Conservation (phyloP, 2,113 vertebrate species). For the Pelecanoides urinatrix region DNA sequence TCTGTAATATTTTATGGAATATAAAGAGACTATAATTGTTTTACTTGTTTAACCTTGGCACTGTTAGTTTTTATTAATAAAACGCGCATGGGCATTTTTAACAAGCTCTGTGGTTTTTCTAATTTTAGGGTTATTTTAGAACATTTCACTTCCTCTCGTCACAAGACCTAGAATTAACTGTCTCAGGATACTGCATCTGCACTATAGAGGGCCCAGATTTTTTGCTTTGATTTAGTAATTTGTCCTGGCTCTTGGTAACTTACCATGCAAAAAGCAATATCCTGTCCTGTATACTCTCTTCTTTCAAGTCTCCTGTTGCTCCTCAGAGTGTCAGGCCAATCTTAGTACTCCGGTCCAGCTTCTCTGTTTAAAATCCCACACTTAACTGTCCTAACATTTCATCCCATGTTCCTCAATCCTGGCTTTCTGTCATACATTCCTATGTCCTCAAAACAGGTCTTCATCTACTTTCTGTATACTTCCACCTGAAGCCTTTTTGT, state of each 20-base stretch:
- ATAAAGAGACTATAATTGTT: constrained; percentile 84
- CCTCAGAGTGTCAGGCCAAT: background rate
- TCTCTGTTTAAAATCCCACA: background rate
- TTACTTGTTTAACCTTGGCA: constrained; percentile 84
- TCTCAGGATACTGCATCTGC: background rate
- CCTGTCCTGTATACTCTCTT: background rate
- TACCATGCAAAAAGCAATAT: rapidly evolving
- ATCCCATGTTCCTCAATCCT: background rate
- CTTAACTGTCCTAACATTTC: background rate
- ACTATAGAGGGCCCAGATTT: background rate
- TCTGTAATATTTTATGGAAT: constrained; percentile 87
- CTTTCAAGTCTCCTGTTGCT: background rate
- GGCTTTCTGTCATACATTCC: background rate
- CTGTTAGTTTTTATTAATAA: constrained; percentile 88
- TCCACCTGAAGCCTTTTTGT: background rate
- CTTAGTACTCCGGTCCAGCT: background rate
- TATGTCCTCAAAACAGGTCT: background rate
- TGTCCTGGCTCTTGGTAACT: background rate
- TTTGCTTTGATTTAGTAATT: background rate
- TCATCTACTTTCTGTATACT: background rate
- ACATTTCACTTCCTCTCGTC: background rate
- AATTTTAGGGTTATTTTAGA: constrained; percentile 57
- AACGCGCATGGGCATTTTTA: constrained; percentile 84
- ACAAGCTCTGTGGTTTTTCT: constrained; percentile 76
- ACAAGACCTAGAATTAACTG: background rate